phyloP scores from a whole-genome alignment of 2,888 invertebrate species.

The Melieria omissa region DNA sequence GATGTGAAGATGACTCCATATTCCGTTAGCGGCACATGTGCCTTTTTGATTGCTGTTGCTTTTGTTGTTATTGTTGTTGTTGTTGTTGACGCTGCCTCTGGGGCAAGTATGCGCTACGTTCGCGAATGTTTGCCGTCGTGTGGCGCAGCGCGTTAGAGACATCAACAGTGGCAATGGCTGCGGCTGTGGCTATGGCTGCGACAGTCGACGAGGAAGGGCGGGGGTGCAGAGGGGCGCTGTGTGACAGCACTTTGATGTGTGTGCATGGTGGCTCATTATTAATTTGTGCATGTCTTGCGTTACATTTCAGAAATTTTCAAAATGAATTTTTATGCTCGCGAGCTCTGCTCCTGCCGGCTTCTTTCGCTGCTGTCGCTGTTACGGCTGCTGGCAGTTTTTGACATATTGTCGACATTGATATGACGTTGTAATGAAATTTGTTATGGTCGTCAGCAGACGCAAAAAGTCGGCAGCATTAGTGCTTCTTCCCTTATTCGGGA shows the following conservation, averaged over 20 bases:
- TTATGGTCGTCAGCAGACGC: slow-evolving; percentile 54
- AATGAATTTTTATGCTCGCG: slow-evolving; percentile 52
- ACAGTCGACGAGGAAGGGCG: background rate
- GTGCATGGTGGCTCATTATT: slow-evolving; percentile 47
- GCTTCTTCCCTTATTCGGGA: no score
- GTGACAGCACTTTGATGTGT: slow-evolving; percentile 24
- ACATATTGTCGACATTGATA: slow-evolving; percentile 57
- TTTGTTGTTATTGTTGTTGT: slow-evolving; percentile 30
- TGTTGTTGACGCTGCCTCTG: slow-evolving; percentile 30
- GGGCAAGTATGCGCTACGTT: background rate
- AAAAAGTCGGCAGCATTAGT: slow-evolving; percentile 25
- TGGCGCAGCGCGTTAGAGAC: background rate
- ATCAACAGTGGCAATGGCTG: background rate
- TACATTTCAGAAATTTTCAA: slow-evolving; percentile 47
- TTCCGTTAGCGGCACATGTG: slow-evolving; percentile 6
- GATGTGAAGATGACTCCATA: background rate
- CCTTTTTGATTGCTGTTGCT: background rate
- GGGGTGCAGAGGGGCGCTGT: background rate
- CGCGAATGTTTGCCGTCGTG: no score
- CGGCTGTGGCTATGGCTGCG: background rate
- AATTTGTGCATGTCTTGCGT: slow-evolving; percentile 51
- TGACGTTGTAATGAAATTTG: slow-evolving; percentile 58
- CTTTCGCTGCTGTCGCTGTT: slow-evolving; percentile 32
- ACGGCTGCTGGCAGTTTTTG: slow-evolving; percentile 45
- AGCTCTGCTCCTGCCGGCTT: slow-evolving; percentile 31